Conservation (phyloP, 2,113 vertebrate species). For the Pitta sordida region DNA sequence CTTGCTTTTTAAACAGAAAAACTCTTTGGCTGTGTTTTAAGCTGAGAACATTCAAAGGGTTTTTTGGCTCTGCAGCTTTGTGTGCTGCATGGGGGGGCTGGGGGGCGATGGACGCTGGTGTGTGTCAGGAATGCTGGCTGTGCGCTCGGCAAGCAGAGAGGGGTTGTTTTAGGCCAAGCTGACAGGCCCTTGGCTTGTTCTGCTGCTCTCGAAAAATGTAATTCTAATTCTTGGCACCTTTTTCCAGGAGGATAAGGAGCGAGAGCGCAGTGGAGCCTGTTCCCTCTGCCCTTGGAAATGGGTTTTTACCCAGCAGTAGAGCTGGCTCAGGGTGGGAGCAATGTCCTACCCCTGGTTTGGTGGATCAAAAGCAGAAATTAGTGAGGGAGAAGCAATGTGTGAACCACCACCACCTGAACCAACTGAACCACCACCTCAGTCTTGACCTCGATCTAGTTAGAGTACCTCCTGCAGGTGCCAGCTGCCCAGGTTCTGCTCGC, state of each 20-base stretch:
- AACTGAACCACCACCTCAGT: neutral
- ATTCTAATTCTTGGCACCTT: constrained; percentile 51
- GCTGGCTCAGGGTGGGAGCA: neutral
- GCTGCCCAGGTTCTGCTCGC: neutral
- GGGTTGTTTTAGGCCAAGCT: constrained; percentile 62
- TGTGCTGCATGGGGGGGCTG: neutral
- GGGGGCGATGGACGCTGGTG: constrained; percentile 8
- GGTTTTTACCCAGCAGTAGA: neutral
- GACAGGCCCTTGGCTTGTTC: constrained; percentile 59
- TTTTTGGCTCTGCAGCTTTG: neutral
- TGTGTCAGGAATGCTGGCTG: constrained; percentile 42
- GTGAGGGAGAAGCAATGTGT: accelerated
- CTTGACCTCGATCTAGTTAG: neutral
- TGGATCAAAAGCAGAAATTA: neutral
- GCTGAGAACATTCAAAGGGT: neutral
- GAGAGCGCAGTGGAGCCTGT: neutral
- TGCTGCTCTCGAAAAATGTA: constrained; percentile 34
- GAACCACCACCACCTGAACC: neutral
- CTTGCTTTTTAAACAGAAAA: constrained; percentile 29
- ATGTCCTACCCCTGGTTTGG: neutral
- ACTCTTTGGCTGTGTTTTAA: neutral
- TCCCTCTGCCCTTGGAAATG: constrained; percentile 22
- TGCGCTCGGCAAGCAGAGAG: neutral
- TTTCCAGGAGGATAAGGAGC: neutral
- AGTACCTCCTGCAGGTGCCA: neutral